Evolutionary conservation across 2,888 invertebrate genomes (phyloP).

Genomic region (Dicycla oo): DNA sequence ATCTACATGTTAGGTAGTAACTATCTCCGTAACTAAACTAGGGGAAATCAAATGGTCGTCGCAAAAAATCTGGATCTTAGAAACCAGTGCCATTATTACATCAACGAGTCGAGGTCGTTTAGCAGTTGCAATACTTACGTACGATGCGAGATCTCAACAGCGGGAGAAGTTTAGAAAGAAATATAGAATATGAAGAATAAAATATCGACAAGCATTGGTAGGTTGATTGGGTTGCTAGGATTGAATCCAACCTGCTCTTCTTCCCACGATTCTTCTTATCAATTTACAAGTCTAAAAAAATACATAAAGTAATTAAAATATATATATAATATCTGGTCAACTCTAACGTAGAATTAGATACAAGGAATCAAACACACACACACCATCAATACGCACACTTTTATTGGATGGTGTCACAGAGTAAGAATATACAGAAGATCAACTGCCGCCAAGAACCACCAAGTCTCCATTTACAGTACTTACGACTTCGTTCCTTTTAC

Average conservation of each 20-base stretch:
- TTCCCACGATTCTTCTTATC: slow-evolving; percentile 48
- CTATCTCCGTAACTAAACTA: slow-evolving; percentile 11
- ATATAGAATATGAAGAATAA: background rate
- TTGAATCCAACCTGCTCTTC: too few species aligned
- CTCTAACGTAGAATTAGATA: slow-evolving; percentile 8
- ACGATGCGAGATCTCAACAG: slow-evolving; percentile 26
- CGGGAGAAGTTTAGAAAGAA: background rate
- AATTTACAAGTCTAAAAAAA: slow-evolving; percentile 34
- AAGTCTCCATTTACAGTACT: background rate
- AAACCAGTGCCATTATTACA: slow-evolving; percentile 43
- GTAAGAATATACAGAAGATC: slow-evolving; percentile 27
- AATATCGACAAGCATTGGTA: background rate
- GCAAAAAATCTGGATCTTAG: slow-evolving; percentile 33
- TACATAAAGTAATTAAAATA: slow-evolving; percentile 13
- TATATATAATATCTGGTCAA: background rate
- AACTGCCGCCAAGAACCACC: background rate
- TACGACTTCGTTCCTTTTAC: background rate
- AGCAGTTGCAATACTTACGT: slow-evolving; percentile 24
- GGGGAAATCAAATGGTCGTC: slow-evolving; percentile 20
- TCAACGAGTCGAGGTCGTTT: slow-evolving; percentile 39
- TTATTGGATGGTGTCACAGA: slow-evolving; percentile 6
- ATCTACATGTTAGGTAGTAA: background rate
- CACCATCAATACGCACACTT: background rate
- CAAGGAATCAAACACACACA: slow-evolving; percentile 18
- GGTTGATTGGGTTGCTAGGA: background rate